Conservation (phyloP, 2,797 vertebrate genomes). For the Urophycis tenuis region DNA sequence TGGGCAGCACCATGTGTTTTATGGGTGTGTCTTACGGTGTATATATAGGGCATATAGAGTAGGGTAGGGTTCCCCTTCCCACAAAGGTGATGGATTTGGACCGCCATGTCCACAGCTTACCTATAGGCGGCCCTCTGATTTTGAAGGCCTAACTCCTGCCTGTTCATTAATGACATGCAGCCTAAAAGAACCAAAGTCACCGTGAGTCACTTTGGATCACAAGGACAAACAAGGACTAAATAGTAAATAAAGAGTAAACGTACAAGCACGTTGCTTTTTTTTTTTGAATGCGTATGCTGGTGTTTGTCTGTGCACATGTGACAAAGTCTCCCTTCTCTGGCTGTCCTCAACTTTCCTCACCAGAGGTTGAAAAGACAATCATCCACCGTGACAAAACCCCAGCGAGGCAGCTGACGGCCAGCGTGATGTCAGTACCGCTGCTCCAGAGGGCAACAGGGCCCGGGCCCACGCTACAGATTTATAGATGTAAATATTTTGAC, state of each 20-base stretch:
- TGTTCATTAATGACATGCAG: neutral
- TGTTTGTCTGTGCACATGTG: neutral
- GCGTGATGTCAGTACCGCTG: conserved; percentile 74
- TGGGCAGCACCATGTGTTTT: neutral
- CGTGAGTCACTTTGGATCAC: neutral
- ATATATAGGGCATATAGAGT: neutral
- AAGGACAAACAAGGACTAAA: neutral
- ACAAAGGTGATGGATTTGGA: neutral
- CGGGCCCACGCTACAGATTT: conserved; percentile 83
- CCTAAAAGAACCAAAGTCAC: neutral
- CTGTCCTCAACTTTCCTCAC: conserved; percentile 51
- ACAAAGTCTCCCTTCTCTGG: conserved; percentile 42
- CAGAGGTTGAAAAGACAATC: conserved; percentile 52
- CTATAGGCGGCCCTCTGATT: too few species aligned
- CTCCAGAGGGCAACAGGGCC: conserved; percentile 72
- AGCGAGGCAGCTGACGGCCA: conserved; percentile 67
- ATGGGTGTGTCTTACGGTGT: neutral
- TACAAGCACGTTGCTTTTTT: neutral
- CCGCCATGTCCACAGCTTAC: neutral
- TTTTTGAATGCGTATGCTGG: neutral
- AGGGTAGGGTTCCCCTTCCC: neutral
- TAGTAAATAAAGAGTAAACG: neutral
- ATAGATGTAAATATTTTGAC: conserved; percentile 90
- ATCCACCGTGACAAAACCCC: conserved; percentile 64
- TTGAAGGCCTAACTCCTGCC: too few species aligned